phyloP scores from a whole-genome alignment of 1,140 invertebrate species.

The Drosophila gunungcola region DNA sequence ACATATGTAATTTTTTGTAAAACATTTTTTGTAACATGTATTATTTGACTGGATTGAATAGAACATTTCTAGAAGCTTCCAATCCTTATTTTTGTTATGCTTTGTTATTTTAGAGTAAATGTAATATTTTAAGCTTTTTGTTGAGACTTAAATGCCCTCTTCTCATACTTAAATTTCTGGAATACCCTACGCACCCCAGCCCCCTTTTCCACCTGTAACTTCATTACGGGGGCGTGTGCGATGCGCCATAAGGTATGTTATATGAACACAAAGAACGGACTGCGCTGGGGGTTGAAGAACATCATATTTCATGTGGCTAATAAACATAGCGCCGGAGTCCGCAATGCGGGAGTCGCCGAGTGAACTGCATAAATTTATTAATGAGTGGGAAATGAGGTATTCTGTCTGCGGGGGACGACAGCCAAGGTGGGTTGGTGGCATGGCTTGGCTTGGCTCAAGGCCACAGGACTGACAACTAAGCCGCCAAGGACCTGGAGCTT shows the following conservation, averaged over 20 bases:
- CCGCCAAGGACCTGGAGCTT: conserved; percentile 25
- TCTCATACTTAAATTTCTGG: background rate
- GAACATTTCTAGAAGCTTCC: too few relatives aligned
- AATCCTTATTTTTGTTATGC: too few relatives aligned
- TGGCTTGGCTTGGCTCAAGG: conserved; percentile 48
- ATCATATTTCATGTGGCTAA: conserved; percentile 81
- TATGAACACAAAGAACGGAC: conserved; percentile 64
- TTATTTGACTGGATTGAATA: too few relatives aligned
- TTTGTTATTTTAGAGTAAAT: background rate
- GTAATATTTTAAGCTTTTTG: background rate
- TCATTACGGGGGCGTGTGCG: conserved; percentile 58
- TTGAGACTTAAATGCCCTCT: background rate
- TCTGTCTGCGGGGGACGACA: conserved; percentile 28
- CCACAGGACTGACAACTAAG: conserved; percentile 57
- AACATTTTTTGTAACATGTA: too few relatives aligned
- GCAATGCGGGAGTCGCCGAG: conserved; percentile 33
- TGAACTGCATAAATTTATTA: conserved; percentile 77
- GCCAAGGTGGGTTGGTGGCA: background rate
- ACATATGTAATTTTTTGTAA: too few relatives aligned
- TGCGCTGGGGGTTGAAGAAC: conserved; percentile 32
- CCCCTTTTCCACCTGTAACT: conserved; percentile 70
- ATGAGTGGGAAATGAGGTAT: conserved; percentile 80
- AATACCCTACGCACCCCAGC: conserved; percentile 9
- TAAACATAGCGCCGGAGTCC: conserved; percentile 63
- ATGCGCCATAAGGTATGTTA: conserved; percentile 62